These are phyloP conservation scores for Rhinoraja longicauda DNA, from an alignment of 2,797 vertebrate genomes.

Conservation along the genomic window DNA sequence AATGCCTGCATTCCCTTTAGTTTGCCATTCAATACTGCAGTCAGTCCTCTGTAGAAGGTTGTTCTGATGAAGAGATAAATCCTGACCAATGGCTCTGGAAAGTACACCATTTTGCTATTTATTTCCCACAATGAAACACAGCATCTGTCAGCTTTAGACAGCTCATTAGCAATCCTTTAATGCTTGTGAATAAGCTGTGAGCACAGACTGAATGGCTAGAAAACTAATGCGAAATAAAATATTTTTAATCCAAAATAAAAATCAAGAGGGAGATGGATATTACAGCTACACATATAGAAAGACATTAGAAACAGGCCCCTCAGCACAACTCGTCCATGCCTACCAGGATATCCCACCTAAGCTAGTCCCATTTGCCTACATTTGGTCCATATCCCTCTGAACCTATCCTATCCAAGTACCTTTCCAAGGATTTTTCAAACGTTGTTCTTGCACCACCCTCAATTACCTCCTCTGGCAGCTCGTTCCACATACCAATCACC, in stretches of 20 bases:
- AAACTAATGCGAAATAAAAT: not conserved
- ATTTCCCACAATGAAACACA: not conserved
- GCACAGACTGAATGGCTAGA: not conserved
- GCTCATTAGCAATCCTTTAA: not conserved
- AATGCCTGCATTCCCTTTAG: not conserved
- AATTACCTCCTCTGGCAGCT: no score
- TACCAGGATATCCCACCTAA: no score
- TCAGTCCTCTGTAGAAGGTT: not conserved
- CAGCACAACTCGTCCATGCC: no score
- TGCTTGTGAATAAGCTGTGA: not conserved
- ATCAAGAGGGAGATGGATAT: not conserved
- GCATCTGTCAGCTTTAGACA: not conserved
- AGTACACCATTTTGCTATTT: not conserved
- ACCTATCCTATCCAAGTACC: no score
- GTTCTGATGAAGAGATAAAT: conserved; percentile 15
- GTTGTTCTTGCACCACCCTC: no score
- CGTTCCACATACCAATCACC: no score
- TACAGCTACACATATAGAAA: no score
- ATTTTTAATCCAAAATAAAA: not conserved
- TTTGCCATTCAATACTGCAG: not conserved
- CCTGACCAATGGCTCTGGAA: not conserved
- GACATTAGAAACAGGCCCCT: no score
- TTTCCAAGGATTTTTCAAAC: no score
- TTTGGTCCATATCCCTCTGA: no score
- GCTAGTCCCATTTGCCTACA: no score